Base-by-base conservation (phyloP, 30 jellyfish, hydroid and myxozoan genomes). In the Hydra vulgaris region DNA sequence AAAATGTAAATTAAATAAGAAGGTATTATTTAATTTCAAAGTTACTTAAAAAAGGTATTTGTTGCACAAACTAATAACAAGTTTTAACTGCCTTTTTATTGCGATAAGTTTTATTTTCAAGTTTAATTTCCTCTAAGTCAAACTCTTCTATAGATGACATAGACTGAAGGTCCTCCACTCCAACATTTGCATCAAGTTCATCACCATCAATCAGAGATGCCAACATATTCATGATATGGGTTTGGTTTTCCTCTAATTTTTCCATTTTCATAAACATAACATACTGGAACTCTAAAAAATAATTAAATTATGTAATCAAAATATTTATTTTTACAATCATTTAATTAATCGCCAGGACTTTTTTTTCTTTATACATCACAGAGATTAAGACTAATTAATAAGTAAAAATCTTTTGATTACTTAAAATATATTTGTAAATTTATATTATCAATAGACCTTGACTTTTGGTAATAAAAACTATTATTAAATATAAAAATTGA, bases 281-380 rank as follows among this genome's bases (percentile, higher is more conserved):
- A 69, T 69, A 69, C 15, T 69, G 76, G 27, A 69, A 69, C 76
- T 69, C 76, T 69, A 69, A 69, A 69, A 69, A 20, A 69, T 21
- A 69, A 69, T 69, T 19, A 69, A 69, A 69, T 69, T 40, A 40
- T 40, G 61, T 40, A 40, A 40, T 40, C 61, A 40, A 40, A 40
- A 40, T 40, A 40, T 40, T 40, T 12, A 40, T 40, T 12, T 40
- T 40, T 40, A 40, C 61, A 40, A 40, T 40, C 12, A 40, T 3
- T 40, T 40, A 40, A 40, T 40, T 40, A 40, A 40, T 40, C 61
- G 8, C 12, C 61, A 40, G 61, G 61, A 12, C 61, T 40, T 40
- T 40, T 40, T 40, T 40, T 40, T 40, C 61, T 40, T 40, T 40
- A 40, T 40, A 40, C 8, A 12, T 40, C 61, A 40, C 61, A 3